Evolutionary conservation across 2,888 invertebrate species (phyloP).

Genomic region (Bursaphelenchus okinawaensis): DNA sequence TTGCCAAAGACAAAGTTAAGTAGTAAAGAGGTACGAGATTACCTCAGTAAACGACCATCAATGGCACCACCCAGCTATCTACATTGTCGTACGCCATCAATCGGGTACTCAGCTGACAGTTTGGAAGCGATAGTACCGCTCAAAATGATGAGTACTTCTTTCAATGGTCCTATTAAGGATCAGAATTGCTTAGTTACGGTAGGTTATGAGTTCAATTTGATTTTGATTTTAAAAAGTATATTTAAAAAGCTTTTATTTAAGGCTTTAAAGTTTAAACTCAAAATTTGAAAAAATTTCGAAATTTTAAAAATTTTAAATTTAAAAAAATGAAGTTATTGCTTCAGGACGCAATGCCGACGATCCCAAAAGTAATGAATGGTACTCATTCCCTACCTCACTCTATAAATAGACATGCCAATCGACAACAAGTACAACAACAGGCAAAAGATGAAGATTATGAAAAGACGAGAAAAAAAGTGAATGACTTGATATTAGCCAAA

Average conservation of each 20-base stretch:
- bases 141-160: background rate
- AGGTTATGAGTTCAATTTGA: no score
- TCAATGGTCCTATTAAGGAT: background rate
- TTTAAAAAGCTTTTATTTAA: no score
- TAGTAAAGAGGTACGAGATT: background rate
- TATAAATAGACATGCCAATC: background rate
- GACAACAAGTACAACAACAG: background rate
- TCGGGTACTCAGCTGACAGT: background rate
- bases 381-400: slow-evolving; percentile 17
- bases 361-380: background rate
- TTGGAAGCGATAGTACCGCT: background rate
- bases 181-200: background rate
- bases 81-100: background rate
- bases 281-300: no score
- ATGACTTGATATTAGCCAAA: slow-evolving; percentile 52
- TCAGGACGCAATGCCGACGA: background rate
- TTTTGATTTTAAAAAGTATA: no score
- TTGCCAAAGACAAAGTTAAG: background rate
- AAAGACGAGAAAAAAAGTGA: slow-evolving; percentile 32
- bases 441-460: background rate
- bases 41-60: background rate
- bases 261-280: no score
- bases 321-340: no score
- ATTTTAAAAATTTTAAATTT: no score
- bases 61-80: background rate